Base-by-base conservation (phyloP, 2,113 vertebrate genomes). In the Saimiri boliviensis region DNA sequence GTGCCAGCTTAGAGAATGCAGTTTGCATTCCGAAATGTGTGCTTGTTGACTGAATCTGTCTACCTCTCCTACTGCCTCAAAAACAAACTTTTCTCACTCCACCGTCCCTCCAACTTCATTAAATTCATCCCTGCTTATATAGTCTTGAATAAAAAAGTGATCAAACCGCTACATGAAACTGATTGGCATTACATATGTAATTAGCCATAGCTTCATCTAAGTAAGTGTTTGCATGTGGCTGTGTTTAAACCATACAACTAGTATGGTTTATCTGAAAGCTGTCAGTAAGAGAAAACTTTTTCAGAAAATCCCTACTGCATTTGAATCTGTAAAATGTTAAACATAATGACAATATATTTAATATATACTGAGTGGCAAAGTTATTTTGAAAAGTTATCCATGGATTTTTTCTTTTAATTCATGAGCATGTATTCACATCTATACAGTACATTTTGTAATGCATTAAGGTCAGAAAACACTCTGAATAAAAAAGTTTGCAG, bases 241-340 rank as follows among this genome's bases (percentile, higher is more conserved):
- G 1, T 40, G 4, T 60, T 52, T 82, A 42, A 47, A 35, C 30
- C 8, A 42, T 10, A 47, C 12, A 63, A 10, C 35, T 19, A 63
- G 35, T 8, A 45, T 19, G 10, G 12, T 35, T 32, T 6, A 32
- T 42, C 32, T 88, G 63, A 76, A 91, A 79, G 19, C 27, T 88
- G 2, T 92, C n/a, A 87, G 80, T n/a, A 86, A 91, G 49, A 81
- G 19, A 87, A 91, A 56, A 60, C 17, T 42, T 19, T 77, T 86
- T 81, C 37, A 11, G 37, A 71, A 35, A 86, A 23, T 58, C 16
- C 13, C 56, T 74, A 35, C 45, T 54, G 35, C 23, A 47, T 35
- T 86, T 71, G 49, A 91, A 54, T 52, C 89, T 96, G 42, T n/a
- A 45, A 86, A 80, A 80, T 73, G 60, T 49, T 27, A 71, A 95